A percentile compares a stretch with the other conserved stretches of the same genome.
phyloP scores from a whole-genome alignment of 2,888 invertebrate species.

The Drosophila yooni region DNA sequence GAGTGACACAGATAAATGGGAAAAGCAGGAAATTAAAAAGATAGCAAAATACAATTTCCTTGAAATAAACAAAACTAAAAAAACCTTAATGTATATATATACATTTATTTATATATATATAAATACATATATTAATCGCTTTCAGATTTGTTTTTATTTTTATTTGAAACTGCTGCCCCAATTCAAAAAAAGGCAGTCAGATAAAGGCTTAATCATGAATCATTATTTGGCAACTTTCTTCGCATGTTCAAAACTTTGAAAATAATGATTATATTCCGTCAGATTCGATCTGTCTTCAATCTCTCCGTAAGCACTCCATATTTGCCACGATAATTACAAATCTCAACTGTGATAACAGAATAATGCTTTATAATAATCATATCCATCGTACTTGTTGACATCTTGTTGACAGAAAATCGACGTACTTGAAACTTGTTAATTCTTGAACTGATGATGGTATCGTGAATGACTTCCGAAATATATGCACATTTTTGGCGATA shows the following conservation, averaged over 20 bases:
- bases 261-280: neutral
- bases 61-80: neutral
- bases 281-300: neutral
- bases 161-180: neutral
- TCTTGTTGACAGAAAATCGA: neutral
- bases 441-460: neutral
- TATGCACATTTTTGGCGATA: neutral
- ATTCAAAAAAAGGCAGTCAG: neutral
- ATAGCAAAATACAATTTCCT: conserved; percentile 7
- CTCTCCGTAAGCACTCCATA: neutral
- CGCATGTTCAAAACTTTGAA: neutral
- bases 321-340: neutral
- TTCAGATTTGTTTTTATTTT: neutral
- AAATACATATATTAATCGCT: neutral
- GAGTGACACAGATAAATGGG: conserved; percentile 15
- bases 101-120: neutral
- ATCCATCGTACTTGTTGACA: neutral
- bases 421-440: neutral
- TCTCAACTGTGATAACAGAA: no score
- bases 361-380: neutral
- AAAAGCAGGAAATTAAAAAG: conserved; percentile 44
- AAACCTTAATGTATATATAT: neutral
- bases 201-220: neutral
- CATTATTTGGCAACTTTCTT: neutral
- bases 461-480: neutral